Percentiles rank a stretch among this genome's conserved stretches.
Evolutionary conservation across 2,888 invertebrate species (phyloP).

Genomic region (Opisthograptis luteolata): DNA sequence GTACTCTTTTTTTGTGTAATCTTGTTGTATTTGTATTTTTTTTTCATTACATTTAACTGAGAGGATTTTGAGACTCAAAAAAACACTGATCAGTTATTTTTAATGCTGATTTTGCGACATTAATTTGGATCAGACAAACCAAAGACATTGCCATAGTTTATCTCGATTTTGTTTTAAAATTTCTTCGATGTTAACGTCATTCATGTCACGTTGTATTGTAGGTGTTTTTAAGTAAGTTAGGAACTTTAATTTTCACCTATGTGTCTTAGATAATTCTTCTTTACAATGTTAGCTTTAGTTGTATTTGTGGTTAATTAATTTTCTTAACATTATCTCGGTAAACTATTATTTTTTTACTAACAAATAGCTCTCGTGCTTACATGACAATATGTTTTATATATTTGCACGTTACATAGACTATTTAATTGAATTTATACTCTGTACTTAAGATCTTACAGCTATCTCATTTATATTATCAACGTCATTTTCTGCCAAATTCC

Average conservation of each 20-base stretch:
- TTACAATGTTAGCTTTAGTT: background rate
- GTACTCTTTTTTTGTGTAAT: too few relatives aligned
- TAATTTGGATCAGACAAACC: conserved; percentile 14
- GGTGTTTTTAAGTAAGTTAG: background rate
- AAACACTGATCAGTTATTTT: background rate
- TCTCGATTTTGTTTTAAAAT: conserved; percentile 1
- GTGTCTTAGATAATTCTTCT: conserved; percentile 1
- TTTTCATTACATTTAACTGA: background rate
- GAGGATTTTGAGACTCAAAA: background rate
- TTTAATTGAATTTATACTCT: too few relatives aligned
- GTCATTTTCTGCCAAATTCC: too few relatives aligned
- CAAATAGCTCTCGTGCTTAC: conserved; percentile 7
- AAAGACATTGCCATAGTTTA: conserved; percentile 26
- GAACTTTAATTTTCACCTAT: background rate
- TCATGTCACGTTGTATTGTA: too few relatives aligned
- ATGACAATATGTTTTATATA: conserved; percentile 7
- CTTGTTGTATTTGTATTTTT: background rate
- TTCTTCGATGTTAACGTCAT: too few relatives aligned
- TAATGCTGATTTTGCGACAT: background rate
- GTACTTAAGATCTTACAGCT: too few relatives aligned
- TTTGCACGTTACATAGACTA: too few relatives aligned
- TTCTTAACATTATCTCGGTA: background rate
- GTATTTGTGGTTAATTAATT: background rate
- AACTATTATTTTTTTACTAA: background rate
- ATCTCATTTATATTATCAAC: too few relatives aligned